A percentile compares a stretch with the other conserved stretches of the same genome.
Conservation (phyloP, 2,888 invertebrate species). For the Chymomyza amoena region DNA sequence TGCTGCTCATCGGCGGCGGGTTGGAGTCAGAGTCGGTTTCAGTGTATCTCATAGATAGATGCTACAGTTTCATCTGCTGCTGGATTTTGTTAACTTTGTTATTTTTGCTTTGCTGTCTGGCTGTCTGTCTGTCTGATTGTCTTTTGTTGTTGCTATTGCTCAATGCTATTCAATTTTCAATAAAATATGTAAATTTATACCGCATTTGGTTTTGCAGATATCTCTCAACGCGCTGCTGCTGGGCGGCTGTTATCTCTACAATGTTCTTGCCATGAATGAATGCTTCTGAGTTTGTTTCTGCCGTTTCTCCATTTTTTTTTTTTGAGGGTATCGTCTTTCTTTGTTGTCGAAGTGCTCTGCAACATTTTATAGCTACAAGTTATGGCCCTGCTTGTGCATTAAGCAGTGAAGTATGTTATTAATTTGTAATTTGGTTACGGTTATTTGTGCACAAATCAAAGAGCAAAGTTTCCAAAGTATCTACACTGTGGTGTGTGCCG, state of each 20-base stretch:
- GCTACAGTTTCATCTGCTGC: conserved; percentile 31
- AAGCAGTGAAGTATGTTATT: conserved; percentile 67
- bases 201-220: conserved; percentile 58
- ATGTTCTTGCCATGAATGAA: too few species aligned
- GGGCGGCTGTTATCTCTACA: background rate
- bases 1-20: background rate
- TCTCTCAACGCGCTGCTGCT: conserved; percentile 33
- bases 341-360: conserved; percentile 50
- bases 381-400: conserved; percentile 44
- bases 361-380: conserved; percentile 70
- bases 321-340: conserved; percentile 34
- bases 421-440: conserved; percentile 69
- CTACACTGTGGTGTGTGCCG: background rate
- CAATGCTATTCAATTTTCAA: conserved; percentile 69
- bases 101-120: conserved; percentile 29
- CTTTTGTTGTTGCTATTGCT: conserved; percentile 22
- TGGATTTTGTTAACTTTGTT: conserved; percentile 72
- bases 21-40: background rate
- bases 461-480: conserved; percentile 59
- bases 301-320: background rate
- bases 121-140: conserved; percentile 9
- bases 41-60: conserved; percentile 18
- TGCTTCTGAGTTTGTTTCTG: background rate
- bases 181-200: conserved; percentile 72
- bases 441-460: conserved; percentile 72